Base-by-base conservation (phyloP, 1,140 invertebrate species). In the Nebria ingens region DNA sequence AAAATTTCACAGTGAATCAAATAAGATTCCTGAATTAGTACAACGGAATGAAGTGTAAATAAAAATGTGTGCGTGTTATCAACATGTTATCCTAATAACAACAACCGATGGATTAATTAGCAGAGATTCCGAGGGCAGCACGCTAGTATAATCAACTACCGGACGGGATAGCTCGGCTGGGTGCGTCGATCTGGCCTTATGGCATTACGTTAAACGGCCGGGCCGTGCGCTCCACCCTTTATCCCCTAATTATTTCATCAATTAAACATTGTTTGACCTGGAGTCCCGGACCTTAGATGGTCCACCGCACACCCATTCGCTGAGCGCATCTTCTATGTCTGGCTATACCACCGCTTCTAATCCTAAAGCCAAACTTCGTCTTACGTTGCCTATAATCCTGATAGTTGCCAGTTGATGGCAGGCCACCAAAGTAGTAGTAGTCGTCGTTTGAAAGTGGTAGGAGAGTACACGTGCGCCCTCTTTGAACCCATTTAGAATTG, bases 221-320 rank as follows among this genome's bases (percentile, higher is more conserved):
- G 40, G 9, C 40, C 40, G 25, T n/a, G 25, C n/a, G n/a, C n/a
- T n/a, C n/a, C n/a, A 11, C 15, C 40, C 40, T 45, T 45, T 45
- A 45, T 45, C 40, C 40, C 15, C 40, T 45, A 45, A 45, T 45
- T 45, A 45, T 45, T 45, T 45, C 40, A 45, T 45, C 40, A 45
- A 45, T 45, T 45, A 45, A 45, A 45, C 40, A 45, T 45, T 45
- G 40, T 45, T 45, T 45, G 40, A 45, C 40, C 40, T 4, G 40
- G 17, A 17, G 40, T 11, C 25, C 25, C 40, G 40, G 40, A 45
- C 40, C 40, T 45, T 45, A 17, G 17, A 45, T 17, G 40, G 6
- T 45, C 17, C 9, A 45, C 40, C 40, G 15, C 4, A 17, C 40
- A 45, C 40, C 9, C 15, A 4, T 17, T 17, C 40, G 15, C 40